Base-by-base conservation (phyloP, 2,797 vertebrate genomes). In the Sebastes umbrosus region DNA sequence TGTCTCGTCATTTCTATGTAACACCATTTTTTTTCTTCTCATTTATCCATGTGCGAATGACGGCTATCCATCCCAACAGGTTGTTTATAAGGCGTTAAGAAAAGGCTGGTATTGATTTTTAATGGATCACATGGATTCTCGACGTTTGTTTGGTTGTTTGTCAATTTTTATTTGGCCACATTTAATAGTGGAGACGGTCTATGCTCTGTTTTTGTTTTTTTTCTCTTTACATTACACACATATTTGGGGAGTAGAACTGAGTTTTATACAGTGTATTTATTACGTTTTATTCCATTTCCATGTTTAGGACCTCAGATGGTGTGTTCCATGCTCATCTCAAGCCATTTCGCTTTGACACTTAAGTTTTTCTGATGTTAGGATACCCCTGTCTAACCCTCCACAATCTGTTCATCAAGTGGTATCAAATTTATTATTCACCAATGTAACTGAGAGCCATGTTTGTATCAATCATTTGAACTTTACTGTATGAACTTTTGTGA, bases 231-330 rank as follows among this genome's bases (percentile, higher is more conserved):
- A 65, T 82, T 39, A 69, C 66, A 69, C n/a, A 4, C 25, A 52
- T 66, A 59, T 82, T 84, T 39, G 13, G 16, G 8, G 20, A 76
- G 6, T 84, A 31, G 22, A 85, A 50, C n/a, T 77, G 16, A 83
- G 74, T 92, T 91, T 93, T 94, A 90, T 88, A 82, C 79, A 65
- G 20, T 87, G 65, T 93, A 92, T 93, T 92, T 92, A 92, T 92
- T 81, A 68, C 6, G 59, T 91, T 90, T 91, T 90, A 91, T 87
- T 90, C 79, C 77, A 84, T 34, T 60, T 85, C 16, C 43, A 55
- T 54, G 10, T 50, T 73, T 25, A 69, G 36, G 75, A 79, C 73
- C 79, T 68, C 6, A 8, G 39, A 32, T 24, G 32, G 24, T 58
- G 14, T 55, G 59, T 39, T 36, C 31, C 25, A 22, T 79, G 16